Evolutionary conservation across 2,113 vertebrate species (phyloP).

Genomic region (Pachypanchax playfairii): DNA sequence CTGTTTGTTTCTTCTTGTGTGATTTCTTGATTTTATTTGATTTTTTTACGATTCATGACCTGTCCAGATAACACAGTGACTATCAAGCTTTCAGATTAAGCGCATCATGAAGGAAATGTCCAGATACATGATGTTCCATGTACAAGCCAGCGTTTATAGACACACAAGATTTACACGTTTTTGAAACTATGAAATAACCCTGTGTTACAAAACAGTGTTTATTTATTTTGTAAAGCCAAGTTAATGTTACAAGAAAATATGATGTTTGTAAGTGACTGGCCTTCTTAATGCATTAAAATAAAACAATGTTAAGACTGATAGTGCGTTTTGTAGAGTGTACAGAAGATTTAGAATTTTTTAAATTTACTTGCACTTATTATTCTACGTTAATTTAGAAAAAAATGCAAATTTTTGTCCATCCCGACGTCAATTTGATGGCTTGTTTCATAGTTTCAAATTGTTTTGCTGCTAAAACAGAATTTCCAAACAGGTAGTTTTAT

Average conservation of each 20-base stretch:
- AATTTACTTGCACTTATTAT: constrained; percentile 64
- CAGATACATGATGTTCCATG: constrained; percentile 66
- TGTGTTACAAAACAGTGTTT: constrained; percentile 70
- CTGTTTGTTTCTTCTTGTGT: constrained; percentile 45
- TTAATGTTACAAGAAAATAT: constrained; percentile 17
- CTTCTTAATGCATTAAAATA: constrained; percentile 20
- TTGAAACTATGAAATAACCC: constrained; percentile 83
- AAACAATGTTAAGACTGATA: constrained; percentile 12
- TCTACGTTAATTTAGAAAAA: constrained; percentile 41
- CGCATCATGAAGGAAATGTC: constrained; percentile 80
- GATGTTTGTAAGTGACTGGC: constrained; percentile 19
- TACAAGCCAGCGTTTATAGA: constrained; percentile 76
- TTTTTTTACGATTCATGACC: constrained; percentile 52
- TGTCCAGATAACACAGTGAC: constrained; percentile 66
- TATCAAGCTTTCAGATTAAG: constrained; percentile 65
- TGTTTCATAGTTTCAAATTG: constrained; percentile 83
- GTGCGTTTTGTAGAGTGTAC: constrained; percentile 23
- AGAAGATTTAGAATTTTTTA: constrained; percentile 28
- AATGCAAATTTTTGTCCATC: constrained; percentile 28
- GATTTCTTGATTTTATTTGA: constrained; percentile 36
- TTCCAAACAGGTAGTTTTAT: constrained; percentile 67
- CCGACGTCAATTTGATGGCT: constrained; percentile 49
- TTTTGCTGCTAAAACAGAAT: constrained; percentile 82
- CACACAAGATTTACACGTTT: constrained; percentile 60
- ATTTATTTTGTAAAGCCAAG: constrained; percentile 57